Conservation (phyloP, 2,113 vertebrate genomes). For the Lipotes vexillifer region DNA sequence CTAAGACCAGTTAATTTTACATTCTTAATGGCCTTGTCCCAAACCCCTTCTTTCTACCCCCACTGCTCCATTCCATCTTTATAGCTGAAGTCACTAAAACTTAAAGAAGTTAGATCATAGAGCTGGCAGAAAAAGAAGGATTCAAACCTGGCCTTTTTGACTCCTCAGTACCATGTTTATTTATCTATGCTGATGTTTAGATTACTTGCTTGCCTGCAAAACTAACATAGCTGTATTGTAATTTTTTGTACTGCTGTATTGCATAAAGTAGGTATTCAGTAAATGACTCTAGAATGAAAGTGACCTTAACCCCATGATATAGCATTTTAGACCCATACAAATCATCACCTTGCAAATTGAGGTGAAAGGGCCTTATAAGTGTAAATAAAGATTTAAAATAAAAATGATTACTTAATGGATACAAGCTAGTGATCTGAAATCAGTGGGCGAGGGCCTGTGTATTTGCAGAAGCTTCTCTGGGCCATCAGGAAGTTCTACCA, state of each 20-base stretch:
- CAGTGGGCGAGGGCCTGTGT: neutral
- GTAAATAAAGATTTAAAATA: slow-evolving; percentile 41
- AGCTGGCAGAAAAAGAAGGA: neutral
- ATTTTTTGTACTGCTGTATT: neutral
- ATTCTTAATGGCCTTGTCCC: neutral
- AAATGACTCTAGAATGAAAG: neutral
- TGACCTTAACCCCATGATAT: neutral
- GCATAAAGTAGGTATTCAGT: neutral
- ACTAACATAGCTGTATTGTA: neutral
- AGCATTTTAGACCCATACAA: neutral
- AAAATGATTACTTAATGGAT: slow-evolving; percentile 40
- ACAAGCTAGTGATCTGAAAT: neutral
- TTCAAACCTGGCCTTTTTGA: neutral
- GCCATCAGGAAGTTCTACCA: neutral
- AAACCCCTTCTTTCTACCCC: neutral
- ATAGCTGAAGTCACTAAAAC: neutral
- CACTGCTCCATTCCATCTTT: neutral
- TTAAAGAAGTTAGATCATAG: neutral
- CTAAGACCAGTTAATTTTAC: neutral
- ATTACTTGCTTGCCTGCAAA: neutral
- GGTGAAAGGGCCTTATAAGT: neutral
- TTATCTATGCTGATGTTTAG: neutral
- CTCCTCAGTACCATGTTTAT: neutral
- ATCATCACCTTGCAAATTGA: neutral
- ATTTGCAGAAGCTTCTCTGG: neutral